Base-by-base conservation (phyloP, 2,113 vertebrate genomes). In the Paracanthobrama guichenoti region DNA sequence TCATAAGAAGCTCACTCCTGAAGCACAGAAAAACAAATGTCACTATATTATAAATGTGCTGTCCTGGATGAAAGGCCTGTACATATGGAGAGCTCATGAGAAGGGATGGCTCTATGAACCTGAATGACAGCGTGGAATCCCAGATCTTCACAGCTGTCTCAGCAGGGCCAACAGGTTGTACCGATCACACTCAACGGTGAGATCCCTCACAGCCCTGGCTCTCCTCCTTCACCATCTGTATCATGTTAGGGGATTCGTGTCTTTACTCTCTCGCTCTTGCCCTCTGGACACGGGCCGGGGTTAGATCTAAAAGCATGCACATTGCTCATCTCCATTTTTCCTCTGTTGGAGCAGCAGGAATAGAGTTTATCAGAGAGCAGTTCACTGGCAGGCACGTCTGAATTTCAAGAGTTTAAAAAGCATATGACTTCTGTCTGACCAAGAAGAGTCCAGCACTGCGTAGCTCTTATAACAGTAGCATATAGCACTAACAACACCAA, bases 121-220 rank as follows among this genome's bases (percentile, higher is more conserved):
- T 66, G 78, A 84, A 83, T 84, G 76, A 86, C 60, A 79, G 81
- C 6, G 7, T 88, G 84, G 84, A 88, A 84, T 84, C 84, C 82
- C 75, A 79, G 46, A 59, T 83, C 64, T 62, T 73, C 53, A 75
- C 59, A 69, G 55, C 55, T 31, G 26, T 74, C 35, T 59, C 81
- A 79, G 73, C 81, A 35, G 59, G 55, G 83, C 80, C 81, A 83
- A 85, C 84, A 88, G 84, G 81, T 86, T 84, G 84, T 71, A 79
- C 59, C 69, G 81, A 84, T 88, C 85, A 84, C 82, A 84, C 84
- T 84, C 82, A 16, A 20, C 28, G 66, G 72, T 53, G 73, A 86
- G 81, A 85, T 87, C 81, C 82, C 79, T 89, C 81, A 84, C 78
- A 76, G 55, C 39, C 42, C 66, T 84, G 79, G 57, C 84, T 64